Evolutionary conservation across 2,797 vertebrate genomes (phyloP).

Genomic region (Sebastes glaucus): DNA sequence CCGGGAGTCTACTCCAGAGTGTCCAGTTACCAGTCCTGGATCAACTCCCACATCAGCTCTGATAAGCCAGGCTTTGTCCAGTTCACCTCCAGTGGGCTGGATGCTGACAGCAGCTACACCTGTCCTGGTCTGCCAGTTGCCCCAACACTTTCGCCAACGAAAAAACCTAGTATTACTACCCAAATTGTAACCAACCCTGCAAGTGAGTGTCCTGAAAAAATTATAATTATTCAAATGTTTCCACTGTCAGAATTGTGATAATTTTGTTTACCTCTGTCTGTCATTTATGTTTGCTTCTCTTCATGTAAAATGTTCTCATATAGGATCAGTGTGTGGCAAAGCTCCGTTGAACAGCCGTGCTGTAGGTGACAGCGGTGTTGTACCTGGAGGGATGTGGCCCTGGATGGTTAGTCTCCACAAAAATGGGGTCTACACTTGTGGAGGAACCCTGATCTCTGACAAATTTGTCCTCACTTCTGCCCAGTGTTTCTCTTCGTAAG

Average conservation of each 20-base stretch:
- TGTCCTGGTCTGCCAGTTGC: constrained; percentile 18
- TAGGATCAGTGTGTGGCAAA: constrained; percentile 51
- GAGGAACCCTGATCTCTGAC: constrained; percentile 54
- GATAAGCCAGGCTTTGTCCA: constrained; percentile 64
- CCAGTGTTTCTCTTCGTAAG: constrained; percentile 57
- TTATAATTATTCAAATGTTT: background rate
- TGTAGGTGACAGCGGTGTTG: background rate
- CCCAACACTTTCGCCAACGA: background rate
- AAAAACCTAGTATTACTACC: background rate
- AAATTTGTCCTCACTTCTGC: constrained; percentile 56
- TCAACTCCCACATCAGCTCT: constrained; percentile 45
- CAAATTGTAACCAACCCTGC: background rate
- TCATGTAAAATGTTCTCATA: background rate
- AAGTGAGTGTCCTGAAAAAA: background rate
- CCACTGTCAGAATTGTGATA: background rate
- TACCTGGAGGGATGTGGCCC: constrained; percentile 51
- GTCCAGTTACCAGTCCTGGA: constrained; percentile 67
- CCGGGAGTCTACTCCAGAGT: constrained; percentile 70
- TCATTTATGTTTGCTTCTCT: background rate
- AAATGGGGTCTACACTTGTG: constrained; percentile 50
- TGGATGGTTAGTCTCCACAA: constrained; percentile 62
- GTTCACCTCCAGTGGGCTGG: constrained; percentile 43
- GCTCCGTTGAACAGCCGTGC: constrained; percentile 24
- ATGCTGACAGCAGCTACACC: constrained; percentile 52
- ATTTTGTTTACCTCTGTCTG: background rate